A percentile compares a stretch with the other conserved stretches of the same genome.
These are phyloP conservation scores for Odontomachus brunneus DNA, from an alignment of 1,140 invertebrate species.

Conservation along the genomic window DNA sequence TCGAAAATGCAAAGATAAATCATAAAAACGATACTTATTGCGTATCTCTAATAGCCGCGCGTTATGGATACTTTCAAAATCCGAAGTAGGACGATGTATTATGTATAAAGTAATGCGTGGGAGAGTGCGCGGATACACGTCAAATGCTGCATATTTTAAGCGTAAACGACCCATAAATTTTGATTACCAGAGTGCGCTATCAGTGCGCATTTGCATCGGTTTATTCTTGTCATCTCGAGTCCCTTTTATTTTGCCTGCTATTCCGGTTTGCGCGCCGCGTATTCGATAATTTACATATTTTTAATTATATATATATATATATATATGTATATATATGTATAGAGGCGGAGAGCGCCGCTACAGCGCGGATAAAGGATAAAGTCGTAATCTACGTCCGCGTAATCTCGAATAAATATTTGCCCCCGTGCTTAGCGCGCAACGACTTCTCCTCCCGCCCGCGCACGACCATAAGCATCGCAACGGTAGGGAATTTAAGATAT, in stretches of 20 bases:
- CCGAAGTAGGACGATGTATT: conserved; percentile 1
- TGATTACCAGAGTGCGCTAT: neutral
- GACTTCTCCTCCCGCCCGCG: neutral
- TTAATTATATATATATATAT: no score
- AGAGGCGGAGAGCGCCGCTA: neutral
- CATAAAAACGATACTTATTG: conserved; percentile 30
- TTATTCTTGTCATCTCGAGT: neutral
- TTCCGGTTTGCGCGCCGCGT: neutral
- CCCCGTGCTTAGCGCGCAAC: conserved; percentile 3
- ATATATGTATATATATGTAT: no score
- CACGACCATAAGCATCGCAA: conserved; percentile 18
- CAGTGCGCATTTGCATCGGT: neutral
- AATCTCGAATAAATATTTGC: conserved; percentile 55
- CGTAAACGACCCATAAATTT: conserved; percentile 9
- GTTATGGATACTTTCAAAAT: conserved; percentile 24
- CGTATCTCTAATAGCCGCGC: conserved; percentile 1
- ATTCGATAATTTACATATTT: neutral
- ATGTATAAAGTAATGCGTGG: neutral
- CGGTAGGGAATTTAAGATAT: conserved; percentile 26
- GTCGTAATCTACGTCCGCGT: conserved; percentile 36
- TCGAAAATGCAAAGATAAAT: conserved; percentile 24
- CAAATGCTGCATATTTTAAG: neutral
- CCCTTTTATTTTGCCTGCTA: neutral
- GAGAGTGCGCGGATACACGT: neutral
- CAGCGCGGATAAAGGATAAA: conserved; percentile 23